phyloP scores from a whole-genome alignment of 1,140 invertebrate species.

The Danaus plexippus region DNA sequence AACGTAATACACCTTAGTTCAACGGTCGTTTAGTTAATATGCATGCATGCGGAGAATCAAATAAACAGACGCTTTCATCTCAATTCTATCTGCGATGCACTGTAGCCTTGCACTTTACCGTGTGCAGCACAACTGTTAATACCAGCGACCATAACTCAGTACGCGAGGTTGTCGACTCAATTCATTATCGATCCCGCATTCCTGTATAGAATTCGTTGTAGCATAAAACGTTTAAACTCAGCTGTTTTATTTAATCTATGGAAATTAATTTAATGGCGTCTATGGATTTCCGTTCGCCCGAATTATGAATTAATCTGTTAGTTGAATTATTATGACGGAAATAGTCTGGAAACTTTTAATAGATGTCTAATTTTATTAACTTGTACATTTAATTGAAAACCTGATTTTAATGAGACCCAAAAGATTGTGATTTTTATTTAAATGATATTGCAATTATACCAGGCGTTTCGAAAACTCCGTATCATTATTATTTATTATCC shows the following conservation, averaged over 20 bases:
- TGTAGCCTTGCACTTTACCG: constrained; percentile 61
- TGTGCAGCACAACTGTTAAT: constrained; percentile 47
- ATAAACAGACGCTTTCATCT: constrained; percentile 70
- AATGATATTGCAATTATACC: too few relatives aligned
- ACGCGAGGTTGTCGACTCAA: constrained; percentile 46
- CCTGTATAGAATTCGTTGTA: constrained; percentile 19
- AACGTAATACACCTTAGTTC: constrained; percentile 36
- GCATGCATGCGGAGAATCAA: constrained; percentile 58
- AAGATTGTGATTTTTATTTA: too few relatives aligned
- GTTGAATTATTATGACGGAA: too few relatives aligned
- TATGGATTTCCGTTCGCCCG: too few relatives aligned
- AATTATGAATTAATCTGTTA: constrained; percentile 5
- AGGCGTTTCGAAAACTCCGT: too few relatives aligned
- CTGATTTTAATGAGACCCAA: too few relatives aligned
- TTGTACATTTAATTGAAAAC: too few relatives aligned
- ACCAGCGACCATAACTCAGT: constrained; percentile 39
- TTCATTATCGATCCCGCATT: constrained; percentile 34
- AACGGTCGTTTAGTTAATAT: constrained; percentile 55
- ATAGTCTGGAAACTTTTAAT: too few relatives aligned
- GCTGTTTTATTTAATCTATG: not conserved
- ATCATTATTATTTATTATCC: too few relatives aligned
- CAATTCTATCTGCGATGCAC: constrained; percentile 65
- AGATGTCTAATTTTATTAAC: too few relatives aligned
- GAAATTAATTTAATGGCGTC: too few relatives aligned
- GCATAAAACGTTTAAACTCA: constrained; percentile 7